phyloP scores from a whole-genome alignment of 1,140 invertebrate genomes.

The Mylabris phalerata region DNA sequence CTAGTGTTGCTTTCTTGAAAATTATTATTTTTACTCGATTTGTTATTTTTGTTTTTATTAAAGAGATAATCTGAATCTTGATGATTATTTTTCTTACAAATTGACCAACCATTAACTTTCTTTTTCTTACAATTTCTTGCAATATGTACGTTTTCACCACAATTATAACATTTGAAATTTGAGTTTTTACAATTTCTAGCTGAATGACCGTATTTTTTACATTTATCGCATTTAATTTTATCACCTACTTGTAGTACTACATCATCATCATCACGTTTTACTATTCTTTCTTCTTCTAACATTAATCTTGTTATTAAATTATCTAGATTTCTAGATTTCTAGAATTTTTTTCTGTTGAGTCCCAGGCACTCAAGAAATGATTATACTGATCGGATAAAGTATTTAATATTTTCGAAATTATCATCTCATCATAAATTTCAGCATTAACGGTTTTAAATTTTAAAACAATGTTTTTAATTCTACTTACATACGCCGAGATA shows the following conservation, averaged over 20 bases:
- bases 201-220: too few species aligned
- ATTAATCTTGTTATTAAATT: conserved; percentile 2
- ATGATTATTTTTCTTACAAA: background rate
- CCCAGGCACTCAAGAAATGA: conserved; percentile 23
- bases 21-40: background rate
- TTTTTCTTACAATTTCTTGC: background rate
- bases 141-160: background rate
- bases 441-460: conserved; percentile 25
- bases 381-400: conserved; percentile 23
- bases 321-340: conserved; percentile 18
- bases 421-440: conserved; percentile 24
- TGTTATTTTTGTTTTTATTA: background rate
- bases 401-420: conserved; percentile 32
- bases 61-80: background rate
- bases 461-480: conserved; percentile 15
- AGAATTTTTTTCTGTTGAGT: conserved; percentile 15
- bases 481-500: conserved; percentile 23
- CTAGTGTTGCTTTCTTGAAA: too few species aligned
- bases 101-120: background rate
- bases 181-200: background rate
- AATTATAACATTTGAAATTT: background rate
- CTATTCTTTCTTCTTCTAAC: background rate
- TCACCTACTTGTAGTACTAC: background rate
- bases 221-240: background rate
- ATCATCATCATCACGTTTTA: background rate